Percentiles rank a stretch among this genome's conserved stretches.
These are phyloP conservation scores for Sander lucioperca DNA, from an alignment of 2,113 vertebrate genomes.

Conservation along the genomic window DNA sequence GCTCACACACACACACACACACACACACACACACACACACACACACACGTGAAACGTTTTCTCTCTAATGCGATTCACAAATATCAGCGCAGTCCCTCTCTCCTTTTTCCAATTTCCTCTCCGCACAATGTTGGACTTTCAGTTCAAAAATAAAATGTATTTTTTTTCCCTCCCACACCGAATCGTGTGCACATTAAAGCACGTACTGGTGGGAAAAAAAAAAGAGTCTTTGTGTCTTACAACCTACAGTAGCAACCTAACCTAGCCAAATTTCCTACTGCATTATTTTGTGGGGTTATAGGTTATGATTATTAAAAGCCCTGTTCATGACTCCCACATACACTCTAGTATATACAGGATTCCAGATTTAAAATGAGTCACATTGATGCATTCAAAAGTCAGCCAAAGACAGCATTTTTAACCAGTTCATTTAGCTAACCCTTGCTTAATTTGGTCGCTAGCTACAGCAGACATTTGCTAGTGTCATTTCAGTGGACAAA, in stretches of 20 bases:
- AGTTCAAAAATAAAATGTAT: neutral
- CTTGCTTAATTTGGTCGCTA: neutral
- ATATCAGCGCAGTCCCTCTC: slow-evolving; percentile 1
- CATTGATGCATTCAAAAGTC: neutral
- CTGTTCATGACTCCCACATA: neutral
- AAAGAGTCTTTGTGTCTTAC: neutral
- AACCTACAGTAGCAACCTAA: neutral
- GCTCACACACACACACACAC: neutral
- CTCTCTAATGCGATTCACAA: slow-evolving; percentile 33
- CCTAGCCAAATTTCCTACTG: neutral
- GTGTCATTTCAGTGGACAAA: neutral
- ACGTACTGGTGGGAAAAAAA: neutral
- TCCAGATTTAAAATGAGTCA: neutral
- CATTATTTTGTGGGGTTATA: neutral
- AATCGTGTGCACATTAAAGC: neutral
- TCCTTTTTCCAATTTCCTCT: neutral
- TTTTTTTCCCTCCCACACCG: neutral
- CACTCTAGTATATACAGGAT: neutral
- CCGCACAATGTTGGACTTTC: neutral
- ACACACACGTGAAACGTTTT: neutral
- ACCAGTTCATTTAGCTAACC: neutral
- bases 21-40: too few relatives aligned
- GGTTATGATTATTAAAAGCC: neutral
- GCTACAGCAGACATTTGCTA: neutral
- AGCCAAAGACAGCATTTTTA: neutral